Evolutionary conservation across 2,888 invertebrate genomes (phyloP).

Genomic region (Drosophila kuntzei): DNA sequence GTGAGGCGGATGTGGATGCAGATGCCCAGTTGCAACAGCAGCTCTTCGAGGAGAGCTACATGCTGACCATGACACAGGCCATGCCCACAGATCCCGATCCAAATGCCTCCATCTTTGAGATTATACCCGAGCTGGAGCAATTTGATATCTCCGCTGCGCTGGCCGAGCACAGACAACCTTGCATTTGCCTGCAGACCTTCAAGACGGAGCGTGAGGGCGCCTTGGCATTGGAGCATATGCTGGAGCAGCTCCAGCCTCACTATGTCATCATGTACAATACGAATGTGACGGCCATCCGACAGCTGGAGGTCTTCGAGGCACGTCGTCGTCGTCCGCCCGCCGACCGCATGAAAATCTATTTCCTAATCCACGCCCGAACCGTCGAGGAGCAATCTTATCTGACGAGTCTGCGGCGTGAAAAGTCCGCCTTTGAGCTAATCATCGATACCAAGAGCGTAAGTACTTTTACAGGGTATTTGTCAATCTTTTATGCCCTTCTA

Average conservation of each 20-base stretch:
- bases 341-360: conserved; percentile 91
- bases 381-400: conserved; percentile 99
- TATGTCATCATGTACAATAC: conserved; percentile 96
- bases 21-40: conserved; percentile 86
- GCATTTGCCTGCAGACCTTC: conserved; percentile 92
- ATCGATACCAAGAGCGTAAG: conserved; percentile 96
- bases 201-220: conserved; percentile 89
- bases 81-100: conserved; percentile 36
- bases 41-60: conserved; percentile 88
- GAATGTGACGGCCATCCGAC: conserved; percentile 94
- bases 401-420: conserved; percentile 95
- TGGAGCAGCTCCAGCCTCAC: conserved; percentile 90
- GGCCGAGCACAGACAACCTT: conserved; percentile 87
- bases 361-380: conserved; percentile 95
- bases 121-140: conserved; percentile 89
- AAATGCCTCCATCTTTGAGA: conserved; percentile 86
- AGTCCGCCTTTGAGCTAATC: conserved; percentile 96
- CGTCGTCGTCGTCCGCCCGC: conserved; percentile 86
- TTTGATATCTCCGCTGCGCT: conserved; percentile 88
- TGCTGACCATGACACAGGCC: conserved; percentile 89
- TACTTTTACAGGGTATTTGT: background rate
- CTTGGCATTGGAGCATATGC: conserved; percentile 90
- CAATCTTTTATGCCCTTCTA: too few relatives aligned
- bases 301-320: conserved; percentile 94
- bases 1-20: conserved; percentile 59